These are phyloP conservation scores for Premnoplex brunnescens DNA, from an alignment of 2,797 vertebrate genomes.

Conservation along the genomic window DNA sequence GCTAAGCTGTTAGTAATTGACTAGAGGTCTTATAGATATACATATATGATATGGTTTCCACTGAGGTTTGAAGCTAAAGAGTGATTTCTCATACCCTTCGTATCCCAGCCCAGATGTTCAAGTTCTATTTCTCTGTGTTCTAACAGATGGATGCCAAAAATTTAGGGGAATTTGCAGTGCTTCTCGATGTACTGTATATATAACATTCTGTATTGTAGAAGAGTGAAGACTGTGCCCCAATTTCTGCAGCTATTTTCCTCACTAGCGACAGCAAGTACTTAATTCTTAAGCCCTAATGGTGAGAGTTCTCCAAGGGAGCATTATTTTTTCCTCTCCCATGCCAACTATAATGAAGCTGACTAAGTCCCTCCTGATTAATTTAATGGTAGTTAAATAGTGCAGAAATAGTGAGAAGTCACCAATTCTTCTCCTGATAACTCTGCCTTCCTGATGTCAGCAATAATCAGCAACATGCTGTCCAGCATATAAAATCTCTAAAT, in stretches of 20 bases:
- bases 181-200: not conserved
- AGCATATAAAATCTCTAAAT: not conserved
- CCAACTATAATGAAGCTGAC: not conserved
- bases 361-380: slow-evolving; percentile 53
- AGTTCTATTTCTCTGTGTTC: not conserved
- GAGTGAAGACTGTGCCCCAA: not conserved
- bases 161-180: slow-evolving; percentile 1
- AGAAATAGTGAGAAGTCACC: slow-evolving; percentile 47
- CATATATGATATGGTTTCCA: not conserved
- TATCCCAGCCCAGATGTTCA: slow-evolving; percentile 48
- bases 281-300: slow-evolving; percentile 4
- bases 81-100: slow-evolving; percentile 14
- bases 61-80: slow-evolving; percentile 4
- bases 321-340: slow-evolving; percentile 16
- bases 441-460: not conserved
- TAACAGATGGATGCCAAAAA: slow-evolving; percentile 39
- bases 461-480: slow-evolving; percentile 2
- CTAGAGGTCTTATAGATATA: not conserved
- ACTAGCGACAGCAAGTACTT: slow-evolving; percentile 8
- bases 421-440: slow-evolving; percentile 5
- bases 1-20: slow-evolving; percentile 46
- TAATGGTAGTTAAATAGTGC: slow-evolving; percentile 46
- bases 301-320: slow-evolving; percentile 29
- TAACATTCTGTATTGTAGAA: not conserved
- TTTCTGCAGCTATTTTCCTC: slow-evolving; percentile 43